phyloP scores from a whole-genome alignment of 2,113 vertebrate species.

The Microtus montanus region DNA sequence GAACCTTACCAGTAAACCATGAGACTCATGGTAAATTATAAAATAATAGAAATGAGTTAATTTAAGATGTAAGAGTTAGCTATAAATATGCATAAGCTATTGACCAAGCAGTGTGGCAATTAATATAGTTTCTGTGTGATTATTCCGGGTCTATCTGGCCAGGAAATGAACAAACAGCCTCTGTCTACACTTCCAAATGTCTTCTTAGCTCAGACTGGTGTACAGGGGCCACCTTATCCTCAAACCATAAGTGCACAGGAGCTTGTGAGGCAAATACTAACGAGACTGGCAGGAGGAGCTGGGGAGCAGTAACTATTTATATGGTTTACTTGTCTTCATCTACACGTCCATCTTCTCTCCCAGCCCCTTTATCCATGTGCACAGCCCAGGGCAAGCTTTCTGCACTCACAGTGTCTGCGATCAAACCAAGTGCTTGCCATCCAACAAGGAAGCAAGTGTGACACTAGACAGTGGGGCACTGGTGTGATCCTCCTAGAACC shows the following conservation, averaged over 20 bases:
- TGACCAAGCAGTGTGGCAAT: too few species aligned
- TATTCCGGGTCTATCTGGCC: too few species aligned
- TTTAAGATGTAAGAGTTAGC: too few species aligned
- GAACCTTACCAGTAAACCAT: too few species aligned
- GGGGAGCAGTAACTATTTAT: too few species aligned
- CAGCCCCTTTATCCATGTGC: not conserved
- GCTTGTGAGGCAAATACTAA: not conserved
- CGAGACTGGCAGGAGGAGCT: not conserved
- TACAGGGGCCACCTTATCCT: not conserved
- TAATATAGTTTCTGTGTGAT: too few species aligned
- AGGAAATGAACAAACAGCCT: too few species aligned
- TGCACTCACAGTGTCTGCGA: not conserved
- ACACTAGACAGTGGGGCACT: rapidly evolving
- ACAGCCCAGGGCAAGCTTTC: not conserved
- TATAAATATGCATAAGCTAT: too few species aligned
- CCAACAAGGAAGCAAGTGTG: not conserved
- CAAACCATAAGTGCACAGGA: not conserved
- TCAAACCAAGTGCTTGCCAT: not conserved
- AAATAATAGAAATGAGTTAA: too few species aligned
- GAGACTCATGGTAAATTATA: too few species aligned
- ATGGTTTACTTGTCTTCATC: not conserved
- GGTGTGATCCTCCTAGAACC: not conserved
- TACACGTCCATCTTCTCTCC: not conserved
- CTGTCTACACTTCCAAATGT: not conserved
- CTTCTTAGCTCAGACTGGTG: not conserved